Evolutionary conservation across 2,797 vertebrate genomes (phyloP), one percentile per base, ranked within the genome.

Genomic region (Hypotaenidia philippensis): DNA sequence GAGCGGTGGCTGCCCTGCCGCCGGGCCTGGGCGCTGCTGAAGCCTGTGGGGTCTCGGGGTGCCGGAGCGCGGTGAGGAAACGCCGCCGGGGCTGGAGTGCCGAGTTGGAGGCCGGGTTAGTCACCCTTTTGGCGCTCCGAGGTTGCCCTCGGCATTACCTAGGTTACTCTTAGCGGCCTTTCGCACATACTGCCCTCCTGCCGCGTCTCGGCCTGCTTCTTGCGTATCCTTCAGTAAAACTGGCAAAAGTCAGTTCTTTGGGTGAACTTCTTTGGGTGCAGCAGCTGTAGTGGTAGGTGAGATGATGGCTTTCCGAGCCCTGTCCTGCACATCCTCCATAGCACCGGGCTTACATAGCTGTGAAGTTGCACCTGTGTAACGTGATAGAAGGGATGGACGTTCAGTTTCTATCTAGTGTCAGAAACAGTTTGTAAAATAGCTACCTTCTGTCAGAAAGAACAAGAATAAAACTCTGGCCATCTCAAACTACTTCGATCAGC

Each of bases 101-200:
- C 4, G 6, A 4, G 22, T 0, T 18, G 15, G 38, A 8, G 31
- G 20, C 44, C 19, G 44, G 3, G 1, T 20, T 5, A 3, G 3
- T 20, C 29, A 0, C 38, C 8, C 6, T 0, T 2, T 17, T 44
- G 21, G 13, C 8, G 4, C 59, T 17, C 25, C 6, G 31, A 17
- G 31, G 0, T 9, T 9, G 2, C 13, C 1, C 4, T 29, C 25
- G 2, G 4, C 17, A 0, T 59, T 36, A 6, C 13, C 8, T 4
- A 1, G 9, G 8, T 13, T 32, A 4, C 6, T 7, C 4, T 23
- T 25, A 49, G 47, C 47, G 22, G 22, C 23, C 47, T 25, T 13
- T 49, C 3, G 23, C 23, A 49, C 12, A 29, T 65, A 3, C 0
- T 44, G 0, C 9, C 3, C 2, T 21, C 8, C 4, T 8, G 5